Evolutionary conservation across 2,113 vertebrate genomes (phyloP).

Genomic region (Ciconia maguari): DNA sequence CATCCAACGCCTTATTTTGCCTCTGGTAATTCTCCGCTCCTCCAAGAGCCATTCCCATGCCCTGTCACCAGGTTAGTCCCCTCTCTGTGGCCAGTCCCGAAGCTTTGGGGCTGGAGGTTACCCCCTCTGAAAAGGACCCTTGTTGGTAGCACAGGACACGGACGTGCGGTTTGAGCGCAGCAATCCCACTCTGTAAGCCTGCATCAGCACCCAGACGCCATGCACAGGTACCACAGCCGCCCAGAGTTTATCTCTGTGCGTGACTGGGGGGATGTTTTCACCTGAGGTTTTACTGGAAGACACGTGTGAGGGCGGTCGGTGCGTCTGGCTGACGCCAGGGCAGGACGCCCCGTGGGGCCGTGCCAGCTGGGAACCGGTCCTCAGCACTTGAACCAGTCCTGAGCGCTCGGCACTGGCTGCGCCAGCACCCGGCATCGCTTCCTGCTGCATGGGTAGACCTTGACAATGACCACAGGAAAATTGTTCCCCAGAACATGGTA

Average conservation of each 20-base stretch:
- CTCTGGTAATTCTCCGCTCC: neutral
- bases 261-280: neutral
- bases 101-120: neutral
- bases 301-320: accelerated
- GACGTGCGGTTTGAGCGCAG: too few species aligned
- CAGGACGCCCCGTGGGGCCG: neutral
- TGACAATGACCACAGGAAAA: neutral
- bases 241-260: too few species aligned
- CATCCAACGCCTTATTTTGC: neutral
- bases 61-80: too few species aligned
- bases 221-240: neutral
- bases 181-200: too few species aligned
- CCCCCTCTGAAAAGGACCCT: neutral
- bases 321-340: neutral
- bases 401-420: neutral
- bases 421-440: neutral
- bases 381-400: neutral
- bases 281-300: neutral
- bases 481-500: neutral
- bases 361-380: neutral
- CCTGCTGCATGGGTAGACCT: too few species aligned
- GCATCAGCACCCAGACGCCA: too few species aligned
- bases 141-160: accelerated
- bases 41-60: too few species aligned
- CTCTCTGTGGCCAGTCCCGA: too few species aligned